Base-by-base conservation (phyloP, 2,113 vertebrate species). In the Fregetta grallaria region DNA sequence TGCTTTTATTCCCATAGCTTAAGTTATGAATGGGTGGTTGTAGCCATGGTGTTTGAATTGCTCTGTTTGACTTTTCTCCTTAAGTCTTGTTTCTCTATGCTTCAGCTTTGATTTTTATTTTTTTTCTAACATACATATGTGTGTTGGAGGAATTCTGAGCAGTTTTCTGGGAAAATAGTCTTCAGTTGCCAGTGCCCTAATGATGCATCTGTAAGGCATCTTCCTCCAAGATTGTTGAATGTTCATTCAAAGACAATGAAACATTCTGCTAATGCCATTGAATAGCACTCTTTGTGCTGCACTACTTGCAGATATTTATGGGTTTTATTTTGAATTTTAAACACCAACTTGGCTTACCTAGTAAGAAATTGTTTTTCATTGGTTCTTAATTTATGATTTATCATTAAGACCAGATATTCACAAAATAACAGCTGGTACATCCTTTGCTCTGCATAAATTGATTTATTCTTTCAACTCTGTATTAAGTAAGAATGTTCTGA, bases 91-190 rank as follows among this genome's bases (percentile, higher is more conserved):
- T 76, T 66, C 44, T 47, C 47, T 89, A 5, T 63, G 58, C 82
- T 58, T 89, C 86, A 96, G 77, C 78, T 96, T 90, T 72, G 76
- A n/a, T 67, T 84, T 45, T 45, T 45, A 38, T 45, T 44, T 44
- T 15, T 53, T 58, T 18, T 6, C 22, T 62, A 23, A 49, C 50
- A 40, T 17, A 15, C 4, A 38, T 38, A 38, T 23, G 19, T 38
- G 53, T 58, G 74, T 84, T 87, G 86, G 74, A 85, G 86, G 92
- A 92, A 90, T 94, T 91, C 68, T 74, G 86, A 92, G 70, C 20
- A 62, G 42, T 92, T 96, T 97, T 94, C 95, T 91, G 79, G 94
- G 87, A 95, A 96, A 94, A 42, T 0, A 62, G 26, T 50, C 78
- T 70, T 88, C 44, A 67, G 81, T 65, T 95, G 86, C 80, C 95